Base-by-base conservation (phyloP, 1,140 invertebrate species). In the Panagrolaimus sp. region DNA sequence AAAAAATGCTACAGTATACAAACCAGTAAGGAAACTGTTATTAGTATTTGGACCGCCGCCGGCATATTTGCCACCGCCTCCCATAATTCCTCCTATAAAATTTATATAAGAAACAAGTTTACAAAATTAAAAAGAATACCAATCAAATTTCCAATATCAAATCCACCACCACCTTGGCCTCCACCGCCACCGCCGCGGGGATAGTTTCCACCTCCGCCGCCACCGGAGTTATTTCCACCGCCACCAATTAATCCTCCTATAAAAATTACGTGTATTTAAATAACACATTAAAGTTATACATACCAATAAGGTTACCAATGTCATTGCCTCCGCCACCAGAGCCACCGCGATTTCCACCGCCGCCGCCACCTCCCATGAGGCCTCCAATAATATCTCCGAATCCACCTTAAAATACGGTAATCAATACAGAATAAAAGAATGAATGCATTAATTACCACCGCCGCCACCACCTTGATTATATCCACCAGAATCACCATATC, bases 21-120 rank as follows among this genome's bases (percentile, higher is more conserved):
- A n/a, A n/a, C n/a, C 80, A 48, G 72, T 74, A 7, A 82, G 65
- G 14, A 70, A 70, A 48, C 75, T 71, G 14, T 74, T 74, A 16
- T 78, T 74, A 9, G 80, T 66, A 57, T 82, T 82, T 16, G 43
- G 20, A 65, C 77, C 77, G 64, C 77, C 77, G 5, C 76, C 76
- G 16, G 65, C 51, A 48, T 74, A 79, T 69, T 74, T 68, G 16
- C 76, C 77, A 5, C 74, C 74, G 23, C 71, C 74, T 0, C 74
- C 73, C 31, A 74, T 76, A 5, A 76, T 20, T 23, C 73, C 74
- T n/a, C n/a, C n/a, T n/a, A n/a, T n/a, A n/a, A n/a, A n/a, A n/a
- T n/a, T n/a, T n/a, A n/a, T n/a, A n/a, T n/a, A n/a, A n/a, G n/a
- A n/a, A n/a, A n/a, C n/a, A n/a, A n/a, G n/a, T n/a, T n/a, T n/a